Percentiles rank a stretch among this genome's conserved stretches.
phyloP scores from a whole-genome alignment of 2,113 vertebrate genomes.

The Ariopsis seemanni region DNA sequence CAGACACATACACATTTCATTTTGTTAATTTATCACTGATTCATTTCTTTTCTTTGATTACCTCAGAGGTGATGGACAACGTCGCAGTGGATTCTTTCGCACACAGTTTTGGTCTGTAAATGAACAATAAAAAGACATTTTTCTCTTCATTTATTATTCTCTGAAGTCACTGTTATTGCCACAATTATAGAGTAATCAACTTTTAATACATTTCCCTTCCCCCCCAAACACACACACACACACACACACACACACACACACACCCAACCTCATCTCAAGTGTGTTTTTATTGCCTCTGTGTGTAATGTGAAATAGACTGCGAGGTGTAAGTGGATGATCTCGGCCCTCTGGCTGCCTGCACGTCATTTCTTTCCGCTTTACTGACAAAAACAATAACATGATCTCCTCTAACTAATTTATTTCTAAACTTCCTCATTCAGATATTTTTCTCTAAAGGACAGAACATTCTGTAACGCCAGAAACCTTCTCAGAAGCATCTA shows the following conservation, averaged over 20 bases:
- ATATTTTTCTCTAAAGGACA: background rate
- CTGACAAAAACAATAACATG: background rate
- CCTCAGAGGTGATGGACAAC: constrained; percentile 72
- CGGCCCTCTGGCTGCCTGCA: background rate
- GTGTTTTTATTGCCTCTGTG: background rate
- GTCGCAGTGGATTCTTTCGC: constrained; percentile 69
- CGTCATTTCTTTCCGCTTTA: background rate
- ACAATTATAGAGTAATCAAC: background rate
- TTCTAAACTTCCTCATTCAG: background rate
- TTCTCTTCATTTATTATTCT: constrained; percentile 49
- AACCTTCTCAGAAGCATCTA: background rate
- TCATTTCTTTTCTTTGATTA: constrained; percentile 51
- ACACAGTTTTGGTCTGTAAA: constrained; percentile 76
- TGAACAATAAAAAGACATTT: constrained; percentile 36
- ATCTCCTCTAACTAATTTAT: background rate
- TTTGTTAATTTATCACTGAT: background rate
- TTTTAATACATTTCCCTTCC: background rate
- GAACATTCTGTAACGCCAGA: background rate
- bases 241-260: background rate
- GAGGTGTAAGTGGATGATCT: background rate
- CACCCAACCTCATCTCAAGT: background rate
- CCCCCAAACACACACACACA: background rate
- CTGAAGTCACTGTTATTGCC: background rate
- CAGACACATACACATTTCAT: background rate
- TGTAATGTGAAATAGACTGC: too few species aligned